Percentiles rank a stretch among this genome's conserved stretches.
phyloP scores from a whole-genome alignment of 2,113 vertebrate genomes.

The Zosterops borbonicus region DNA sequence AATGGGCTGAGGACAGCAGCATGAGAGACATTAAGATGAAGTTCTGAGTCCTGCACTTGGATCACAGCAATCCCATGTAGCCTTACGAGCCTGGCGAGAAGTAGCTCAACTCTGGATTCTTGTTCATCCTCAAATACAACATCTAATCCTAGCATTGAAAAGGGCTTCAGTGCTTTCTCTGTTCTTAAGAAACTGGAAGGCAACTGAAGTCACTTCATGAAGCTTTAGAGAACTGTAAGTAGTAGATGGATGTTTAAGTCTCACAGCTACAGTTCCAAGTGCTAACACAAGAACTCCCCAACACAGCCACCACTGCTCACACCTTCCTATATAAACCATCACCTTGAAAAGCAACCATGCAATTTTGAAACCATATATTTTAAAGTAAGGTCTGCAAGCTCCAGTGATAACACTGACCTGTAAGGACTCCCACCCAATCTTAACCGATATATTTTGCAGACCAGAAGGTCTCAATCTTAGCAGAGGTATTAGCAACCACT shows the following conservation, averaged over 20 bases:
- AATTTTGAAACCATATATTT: not conserved
- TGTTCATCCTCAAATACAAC: not conserved
- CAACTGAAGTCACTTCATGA: not conserved
- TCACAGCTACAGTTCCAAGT: not conserved
- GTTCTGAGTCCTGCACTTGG: not conserved
- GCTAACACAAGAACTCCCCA: not conserved
- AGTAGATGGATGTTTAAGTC: not conserved
- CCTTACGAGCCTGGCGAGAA: not conserved
- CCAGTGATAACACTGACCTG: not conserved
- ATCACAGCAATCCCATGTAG: not conserved
- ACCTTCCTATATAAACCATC: not conserved
- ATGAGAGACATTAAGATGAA: not conserved
- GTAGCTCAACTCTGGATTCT: not conserved
- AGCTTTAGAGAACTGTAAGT: not conserved
- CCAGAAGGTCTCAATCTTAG: not conserved
- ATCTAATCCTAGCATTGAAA: not conserved
- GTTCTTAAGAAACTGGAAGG: not conserved
- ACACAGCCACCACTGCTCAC: not conserved
- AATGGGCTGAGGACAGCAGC: not conserved
- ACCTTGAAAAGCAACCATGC: not conserved
- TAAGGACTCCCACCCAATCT: not conserved
- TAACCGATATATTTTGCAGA: rapidly evolving
- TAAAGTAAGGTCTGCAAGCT: not conserved
- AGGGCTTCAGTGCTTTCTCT: not conserved
- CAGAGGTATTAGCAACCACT: not conserved